A percentile compares a stretch with the other conserved stretches of the same genome.
These are phyloP conservation scores for Aphaenogaster floridana DNA, from an alignment of 1,140 invertebrate genomes.

Conservation along the genomic window DNA sequence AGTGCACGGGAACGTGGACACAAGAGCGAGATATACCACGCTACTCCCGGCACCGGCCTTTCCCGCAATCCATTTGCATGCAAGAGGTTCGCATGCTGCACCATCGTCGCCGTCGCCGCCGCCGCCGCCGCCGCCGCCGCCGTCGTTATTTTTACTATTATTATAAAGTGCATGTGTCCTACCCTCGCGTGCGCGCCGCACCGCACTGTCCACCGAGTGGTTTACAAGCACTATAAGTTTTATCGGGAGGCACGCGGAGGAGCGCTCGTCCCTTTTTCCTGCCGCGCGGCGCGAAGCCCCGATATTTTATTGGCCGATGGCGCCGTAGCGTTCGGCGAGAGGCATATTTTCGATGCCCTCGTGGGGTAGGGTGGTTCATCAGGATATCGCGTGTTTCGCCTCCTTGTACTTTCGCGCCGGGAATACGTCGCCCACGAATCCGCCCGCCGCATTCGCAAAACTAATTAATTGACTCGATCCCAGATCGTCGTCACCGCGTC, in stretches of 20 bases:
- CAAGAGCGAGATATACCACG: conserved; percentile 45
- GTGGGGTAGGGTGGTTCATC: neutral
- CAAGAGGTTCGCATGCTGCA: conserved; percentile 78
- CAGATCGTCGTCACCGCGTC: conserved; percentile 7
- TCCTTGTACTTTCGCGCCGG: conserved; percentile 10
- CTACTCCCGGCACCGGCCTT: conserved; percentile 62
- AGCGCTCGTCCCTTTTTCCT: conserved; percentile 37
- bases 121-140: conserved; percentile 1
- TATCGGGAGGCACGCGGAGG: conserved; percentile 76
- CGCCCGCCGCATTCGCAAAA: neutral
- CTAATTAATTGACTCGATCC: conserved; percentile 33
- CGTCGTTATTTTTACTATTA: conserved; percentile 82
- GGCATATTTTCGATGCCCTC: conserved; percentile 7
- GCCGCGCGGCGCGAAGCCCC: neutral
- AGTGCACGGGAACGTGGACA: conserved; percentile 68
- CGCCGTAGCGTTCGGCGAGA: conserved; percentile 15
- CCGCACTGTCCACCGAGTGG: conserved; percentile 68
- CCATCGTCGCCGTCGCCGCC: conserved; percentile 53
- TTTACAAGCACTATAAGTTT: conserved; percentile 81
- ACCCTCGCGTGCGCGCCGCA: conserved; percentile 77
- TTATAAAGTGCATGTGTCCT: conserved; percentile 80
- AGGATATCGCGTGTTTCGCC: neutral
- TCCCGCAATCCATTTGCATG: conserved; percentile 81
- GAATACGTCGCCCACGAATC: neutral
- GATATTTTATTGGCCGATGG: conserved; percentile 34